Conservation (phyloP, 2,113 vertebrate species). For the Charadrius vociferus region DNA sequence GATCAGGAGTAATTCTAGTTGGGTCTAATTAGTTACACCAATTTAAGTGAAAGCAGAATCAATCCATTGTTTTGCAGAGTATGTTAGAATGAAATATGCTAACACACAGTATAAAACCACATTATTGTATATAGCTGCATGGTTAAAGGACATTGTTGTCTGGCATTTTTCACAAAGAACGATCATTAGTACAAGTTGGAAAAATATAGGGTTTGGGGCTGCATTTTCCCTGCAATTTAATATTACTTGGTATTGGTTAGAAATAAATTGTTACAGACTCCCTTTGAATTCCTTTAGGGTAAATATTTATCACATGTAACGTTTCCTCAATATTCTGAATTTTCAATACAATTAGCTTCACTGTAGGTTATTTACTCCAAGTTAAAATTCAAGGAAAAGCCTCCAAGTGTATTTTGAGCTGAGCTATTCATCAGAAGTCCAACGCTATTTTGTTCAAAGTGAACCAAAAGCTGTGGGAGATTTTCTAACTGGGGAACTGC, state of each 20-base stretch:
- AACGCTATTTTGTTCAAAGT: slow-evolving; percentile 51
- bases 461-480: slow-evolving; percentile 59
- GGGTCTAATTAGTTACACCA: slow-evolving; percentile 61
- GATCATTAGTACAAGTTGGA: slow-evolving; percentile 58
- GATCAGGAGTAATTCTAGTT: slow-evolving; percentile 59
- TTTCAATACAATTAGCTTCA: slow-evolving; percentile 72
- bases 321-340: slow-evolving; percentile 66
- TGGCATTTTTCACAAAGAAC: slow-evolving; percentile 55
- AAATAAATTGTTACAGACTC: slow-evolving; percentile 63
- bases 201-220: slow-evolving; percentile 63
- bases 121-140: slow-evolving; percentile 10
- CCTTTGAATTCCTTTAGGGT: slow-evolving; percentile 64
- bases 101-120: neutral
- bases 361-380: slow-evolving; percentile 69
- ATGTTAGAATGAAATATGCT: neutral
- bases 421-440: slow-evolving; percentile 64
- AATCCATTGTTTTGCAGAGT: slow-evolving; percentile 23
- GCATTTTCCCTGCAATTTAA: slow-evolving; percentile 58
- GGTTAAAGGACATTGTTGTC: slow-evolving; percentile 56
- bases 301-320: slow-evolving; percentile 72
- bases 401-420: slow-evolving; percentile 56
- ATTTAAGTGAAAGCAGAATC: slow-evolving; percentile 42
- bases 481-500: neutral
- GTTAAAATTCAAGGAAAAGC: slow-evolving; percentile 65
- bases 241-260: slow-evolving; percentile 58